Evolutionary conservation across 2,888 invertebrate genomes (phyloP).

Genomic region (Cryptophagus acutangulus): DNA sequence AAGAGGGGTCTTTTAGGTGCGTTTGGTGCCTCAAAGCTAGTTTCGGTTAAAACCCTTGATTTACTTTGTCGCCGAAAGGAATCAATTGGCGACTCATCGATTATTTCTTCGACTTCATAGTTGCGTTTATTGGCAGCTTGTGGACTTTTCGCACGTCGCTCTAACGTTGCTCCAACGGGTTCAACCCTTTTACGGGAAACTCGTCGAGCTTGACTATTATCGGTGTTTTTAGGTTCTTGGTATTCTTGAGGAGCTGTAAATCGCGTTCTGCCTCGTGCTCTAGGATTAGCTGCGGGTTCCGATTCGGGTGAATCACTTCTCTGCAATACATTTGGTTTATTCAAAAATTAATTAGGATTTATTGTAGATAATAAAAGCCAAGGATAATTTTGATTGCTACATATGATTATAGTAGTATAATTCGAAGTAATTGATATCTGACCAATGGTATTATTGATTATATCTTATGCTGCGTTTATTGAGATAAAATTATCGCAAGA

Average conservation of each 20-base stretch:
- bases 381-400: too few relatives aligned
- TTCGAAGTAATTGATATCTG: too few relatives aligned
- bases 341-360: too few relatives aligned
- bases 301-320: constrained; percentile 26
- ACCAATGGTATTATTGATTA: too few relatives aligned
- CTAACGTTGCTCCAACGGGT: constrained; percentile 23
- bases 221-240: constrained; percentile 17
- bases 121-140: constrained; percentile 6
- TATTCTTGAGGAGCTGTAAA: constrained; percentile 38
- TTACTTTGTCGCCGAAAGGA: constrained; percentile 31
- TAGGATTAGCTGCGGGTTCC: constrained; percentile 30
- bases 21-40: constrained; percentile 36
- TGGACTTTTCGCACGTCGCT: constrained; percentile 18
- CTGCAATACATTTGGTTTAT: too few relatives aligned
- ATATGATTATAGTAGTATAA: too few relatives aligned
- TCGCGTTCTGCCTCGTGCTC: constrained; percentile 41
- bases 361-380: too few relatives aligned
- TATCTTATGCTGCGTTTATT: too few relatives aligned
- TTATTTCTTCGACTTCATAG: constrained; percentile 44
- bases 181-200: constrained; percentile 28
- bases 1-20: constrained; percentile 17
- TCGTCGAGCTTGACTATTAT: constrained; percentile 21
- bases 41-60: constrained; percentile 40
- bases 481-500: too few relatives aligned
- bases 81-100: constrained; percentile 42